Conservation (phyloP, 1,140 invertebrate species). For the Drosophila miranda region DNA sequence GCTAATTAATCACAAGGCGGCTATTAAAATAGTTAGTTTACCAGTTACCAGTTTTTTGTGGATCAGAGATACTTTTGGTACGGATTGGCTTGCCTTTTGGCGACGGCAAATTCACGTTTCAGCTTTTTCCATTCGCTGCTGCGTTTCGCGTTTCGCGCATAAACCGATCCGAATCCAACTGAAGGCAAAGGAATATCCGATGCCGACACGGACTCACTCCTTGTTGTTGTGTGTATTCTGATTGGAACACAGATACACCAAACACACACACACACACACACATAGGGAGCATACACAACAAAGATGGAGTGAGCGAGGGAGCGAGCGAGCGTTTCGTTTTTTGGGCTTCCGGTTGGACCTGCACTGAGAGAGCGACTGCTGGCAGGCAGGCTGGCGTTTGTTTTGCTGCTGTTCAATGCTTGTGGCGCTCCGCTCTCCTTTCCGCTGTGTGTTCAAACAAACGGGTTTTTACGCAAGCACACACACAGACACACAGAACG, state of each 20-base stretch:
- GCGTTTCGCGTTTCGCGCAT: constrained; percentile 41
- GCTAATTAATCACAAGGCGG: constrained; percentile 40
- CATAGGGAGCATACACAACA: constrained; percentile 4
- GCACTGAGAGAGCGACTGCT: constrained; percentile 60
- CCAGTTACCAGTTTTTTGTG: constrained; percentile 39
- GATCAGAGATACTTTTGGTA: constrained; percentile 17
- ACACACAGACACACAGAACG: not conserved
- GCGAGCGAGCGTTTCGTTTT: constrained; percentile 42
- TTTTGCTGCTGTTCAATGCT: constrained; percentile 9
- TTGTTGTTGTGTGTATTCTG: constrained; percentile 49
- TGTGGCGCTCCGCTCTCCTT: constrained; percentile 27
- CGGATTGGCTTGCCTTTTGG: constrained; percentile 32
- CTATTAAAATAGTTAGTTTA: constrained; percentile 31
- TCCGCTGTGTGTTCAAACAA: constrained; percentile 61
- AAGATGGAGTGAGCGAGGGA: constrained; percentile 59
- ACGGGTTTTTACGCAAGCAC: constrained; percentile 61
- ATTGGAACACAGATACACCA: constrained; percentile 67
- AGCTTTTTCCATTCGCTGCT: constrained; percentile 31
- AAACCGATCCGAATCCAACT: constrained; percentile 53
- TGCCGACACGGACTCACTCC: constrained; percentile 20
- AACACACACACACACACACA: constrained; percentile 4
- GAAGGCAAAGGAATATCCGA: constrained; percentile 54
- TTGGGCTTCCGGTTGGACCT: constrained; percentile 75
- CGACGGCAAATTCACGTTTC: constrained; percentile 66
- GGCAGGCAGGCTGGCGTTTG: constrained; percentile 10